phyloP scores from a whole-genome alignment of 2,113 vertebrate genomes.

The Xiphophorus hellerii region DNA sequence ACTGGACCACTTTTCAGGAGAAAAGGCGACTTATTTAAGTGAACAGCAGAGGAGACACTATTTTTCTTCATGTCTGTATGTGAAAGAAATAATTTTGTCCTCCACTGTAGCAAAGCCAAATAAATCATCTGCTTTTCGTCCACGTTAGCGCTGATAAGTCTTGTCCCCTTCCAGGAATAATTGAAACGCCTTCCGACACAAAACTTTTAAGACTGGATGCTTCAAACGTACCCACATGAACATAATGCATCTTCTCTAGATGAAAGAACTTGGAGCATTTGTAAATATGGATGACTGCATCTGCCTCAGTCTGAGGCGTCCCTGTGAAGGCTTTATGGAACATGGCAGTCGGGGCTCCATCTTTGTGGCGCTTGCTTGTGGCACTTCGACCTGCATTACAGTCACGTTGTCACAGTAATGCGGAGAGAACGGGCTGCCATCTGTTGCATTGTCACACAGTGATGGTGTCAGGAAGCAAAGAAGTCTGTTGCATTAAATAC shows the following conservation, averaged over 20 bases:
- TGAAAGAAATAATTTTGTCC: background rate
- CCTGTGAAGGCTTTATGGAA: conserved; percentile 33
- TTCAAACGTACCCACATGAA: background rate
- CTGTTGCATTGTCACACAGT: conserved; percentile 69
- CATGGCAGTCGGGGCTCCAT: conserved; percentile 57
- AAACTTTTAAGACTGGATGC: background rate
- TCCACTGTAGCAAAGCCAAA: background rate
- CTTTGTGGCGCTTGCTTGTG: conserved; percentile 50
- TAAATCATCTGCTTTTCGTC: background rate
- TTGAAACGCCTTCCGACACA: background rate
- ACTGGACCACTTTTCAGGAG: background rate
- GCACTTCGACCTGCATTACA: conserved; percentile 61
- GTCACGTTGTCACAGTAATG: conserved; percentile 60
- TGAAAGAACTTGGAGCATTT: conserved; percentile 5
- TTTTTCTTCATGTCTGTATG: background rate
- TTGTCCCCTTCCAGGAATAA: background rate
- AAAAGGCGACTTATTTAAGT: background rate
- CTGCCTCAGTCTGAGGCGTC: conserved; percentile 21
- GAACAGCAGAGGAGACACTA: background rate
- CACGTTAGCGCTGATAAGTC: background rate
- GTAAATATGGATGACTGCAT: conserved; percentile 6
- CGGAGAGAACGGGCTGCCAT: conserved; percentile 62
- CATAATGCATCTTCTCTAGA: background rate
- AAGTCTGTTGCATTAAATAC: conserved; percentile 57
- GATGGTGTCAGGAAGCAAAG: conserved; percentile 45